Base-by-base conservation (phyloP, 2,888 invertebrate genomes). In the Chaetoderma sp. region DNA sequence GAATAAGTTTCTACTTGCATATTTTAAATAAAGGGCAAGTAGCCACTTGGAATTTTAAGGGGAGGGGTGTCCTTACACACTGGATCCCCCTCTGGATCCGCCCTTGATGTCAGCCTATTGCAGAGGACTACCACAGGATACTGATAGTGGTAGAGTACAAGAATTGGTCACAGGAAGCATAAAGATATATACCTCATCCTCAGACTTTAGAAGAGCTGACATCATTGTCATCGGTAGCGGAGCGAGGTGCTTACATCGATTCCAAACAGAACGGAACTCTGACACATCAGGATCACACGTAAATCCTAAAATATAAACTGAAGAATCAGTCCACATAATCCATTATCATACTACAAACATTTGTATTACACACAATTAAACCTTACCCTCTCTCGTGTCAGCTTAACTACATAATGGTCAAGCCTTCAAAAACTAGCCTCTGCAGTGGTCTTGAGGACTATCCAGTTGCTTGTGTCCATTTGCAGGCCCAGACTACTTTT, bases 201-300 rank as follows among this genome's bases (percentile, higher is more conserved):
- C 86, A 60, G 90, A 88, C 50, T 88, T 86, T 6, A 97, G 84
- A 33, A 97, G 85, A 1, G 93, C 90, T 56, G 92, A 88, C 61
- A 97, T 81, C 71, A 93, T 89, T 39, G 93, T 91, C 80, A 95
- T 92, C 4, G 95, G 92, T 75, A 92, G 89, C 21, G 93, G 87
- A 27, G 88, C 84, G 28, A 89, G 81, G 1, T 90, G 88, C 52
- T 88, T 84, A 23, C 90, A 89, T 55, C 86, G 85, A 27, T 88
- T 85, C 84, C 91, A 90, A 10, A 96, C 87, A 61, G 80, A 86
- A 63, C 90, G 86, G 66, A 96, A 90, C 84, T 94, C 93, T 18
- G 89, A 88, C 21, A 92, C 65, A 83, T 94, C 73, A 30, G 71
- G 49, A 54, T 90, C 86, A 25, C 87, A 82, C n/a, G 94, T 93